phyloP scores from a whole-genome alignment of 2,888 invertebrate genomes.

The Napeogenes sylphis region DNA sequence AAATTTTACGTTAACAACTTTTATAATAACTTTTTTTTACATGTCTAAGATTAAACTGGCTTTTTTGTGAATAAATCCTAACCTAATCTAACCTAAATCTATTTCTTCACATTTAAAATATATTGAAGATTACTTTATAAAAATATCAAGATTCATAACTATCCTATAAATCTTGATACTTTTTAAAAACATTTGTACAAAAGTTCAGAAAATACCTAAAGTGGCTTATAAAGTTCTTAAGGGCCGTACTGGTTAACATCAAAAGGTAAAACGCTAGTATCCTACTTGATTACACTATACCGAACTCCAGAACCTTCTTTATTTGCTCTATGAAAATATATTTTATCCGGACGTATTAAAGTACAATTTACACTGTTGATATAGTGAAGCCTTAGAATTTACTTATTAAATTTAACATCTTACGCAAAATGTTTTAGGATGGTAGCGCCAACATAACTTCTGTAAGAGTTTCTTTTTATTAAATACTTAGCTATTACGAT shows the following conservation, averaged over 20 bases:
- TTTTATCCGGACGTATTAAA: constrained; percentile 14
- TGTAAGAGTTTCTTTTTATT: constrained; percentile 7
- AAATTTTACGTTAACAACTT: too few species aligned
- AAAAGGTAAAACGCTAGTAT: constrained; percentile 32
- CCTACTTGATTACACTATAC: constrained; percentile 49
- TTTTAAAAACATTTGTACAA: too few species aligned
- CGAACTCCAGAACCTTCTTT: constrained; percentile 27
- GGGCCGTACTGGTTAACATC: constrained; percentile 31
- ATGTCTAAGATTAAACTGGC: too few species aligned
- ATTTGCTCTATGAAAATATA: constrained; percentile 19
- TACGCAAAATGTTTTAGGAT: not conserved
- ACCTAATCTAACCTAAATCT: too few species aligned
- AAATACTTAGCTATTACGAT: too few species aligned
- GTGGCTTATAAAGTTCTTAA: constrained; percentile 32
- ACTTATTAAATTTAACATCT: constrained; percentile 10
- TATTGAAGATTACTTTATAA: too few species aligned
- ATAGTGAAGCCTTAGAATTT: not conserved
- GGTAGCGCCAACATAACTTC: too few species aligned
- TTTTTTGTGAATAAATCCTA: too few species aligned
- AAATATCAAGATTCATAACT: too few species aligned
- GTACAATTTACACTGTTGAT: constrained; percentile 9
- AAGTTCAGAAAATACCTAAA: constrained; percentile 12
- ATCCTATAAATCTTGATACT: too few species aligned
- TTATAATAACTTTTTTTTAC: too few species aligned
- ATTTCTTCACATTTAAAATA: too few species aligned